Base-by-base conservation (phyloP, 2,113 vertebrate species). In the Rana temporaria region DNA sequence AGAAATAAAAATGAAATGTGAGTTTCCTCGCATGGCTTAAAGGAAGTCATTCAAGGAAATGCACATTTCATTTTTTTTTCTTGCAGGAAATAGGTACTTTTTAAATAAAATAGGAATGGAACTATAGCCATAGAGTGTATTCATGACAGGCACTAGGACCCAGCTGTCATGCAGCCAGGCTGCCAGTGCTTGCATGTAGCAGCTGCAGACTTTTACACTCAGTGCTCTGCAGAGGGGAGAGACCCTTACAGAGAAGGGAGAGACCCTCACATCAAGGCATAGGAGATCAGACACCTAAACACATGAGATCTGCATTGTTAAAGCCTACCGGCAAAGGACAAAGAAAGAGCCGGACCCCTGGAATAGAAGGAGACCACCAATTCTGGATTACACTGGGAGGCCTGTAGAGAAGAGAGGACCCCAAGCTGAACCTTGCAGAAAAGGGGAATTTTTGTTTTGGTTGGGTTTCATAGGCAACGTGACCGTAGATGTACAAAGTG, bases 181-280 rank as follows among this genome's bases (percentile, higher is more conserved):
- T 64, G 59, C 59, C 38, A 18, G 30, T 30, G 69, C 60, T 34
- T 71, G n/a, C 42, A 42, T 72, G 19, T 53, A 82, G 79, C 69
- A 82, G 79, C 79, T 81, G 79, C 68, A 72, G 55, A 48, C 34
- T 72, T 71, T 8, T 48, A 48, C 42, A 48, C 42, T 72, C 32
- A 55, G 48, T 4, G 60, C 52, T 71, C 79, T 81, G 79, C 79
- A 82, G 79, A 24, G 60, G 60, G 75, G 75, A 79, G 53, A 78
- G 71, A 56, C 69, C 69, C 71, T 74, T 18, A 34, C 30, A 59
- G 55, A 20, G 52, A 56, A 4, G 32, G 18, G 22, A 34, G 55
- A 74, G 55, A 59, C 71, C 71, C 59, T 62, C 17, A 48, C 19
- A 60, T 32, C 15, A 57, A 32, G 8, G 53, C 24, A 34, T 48